Percentiles rank a stretch among this genome's conserved stretches.
Conservation (phyloP, 1,140 invertebrate species). For the Brachionus koreanus region DNA sequence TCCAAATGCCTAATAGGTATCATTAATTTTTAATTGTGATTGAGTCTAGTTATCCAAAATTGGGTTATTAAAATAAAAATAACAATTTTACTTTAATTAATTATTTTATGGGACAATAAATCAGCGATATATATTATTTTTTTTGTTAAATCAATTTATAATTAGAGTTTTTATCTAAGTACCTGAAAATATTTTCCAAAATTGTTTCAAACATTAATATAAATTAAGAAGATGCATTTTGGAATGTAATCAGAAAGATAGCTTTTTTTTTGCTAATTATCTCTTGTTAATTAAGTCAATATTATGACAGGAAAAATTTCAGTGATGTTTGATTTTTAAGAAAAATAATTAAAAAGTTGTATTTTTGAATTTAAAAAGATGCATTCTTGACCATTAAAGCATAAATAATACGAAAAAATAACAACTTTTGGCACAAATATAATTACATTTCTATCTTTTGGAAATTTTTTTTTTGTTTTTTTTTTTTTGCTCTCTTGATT, state of each 20-base stretch:
- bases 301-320: background rate
- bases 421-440: background rate
- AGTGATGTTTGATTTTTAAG: background rate
- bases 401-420: background rate
- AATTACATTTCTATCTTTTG: background rate
- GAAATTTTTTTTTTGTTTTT: background rate
- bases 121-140: background rate
- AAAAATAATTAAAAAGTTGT: background rate
- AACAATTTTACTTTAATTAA: conserved; percentile 3
- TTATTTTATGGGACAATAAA: conserved; percentile 35
- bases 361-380: background rate
- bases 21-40: conserved; percentile 31
- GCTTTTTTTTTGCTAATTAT: background rate
- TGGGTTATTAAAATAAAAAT: conserved; percentile 25
- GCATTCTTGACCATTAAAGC: background rate
- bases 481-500: too few species aligned
- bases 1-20: conserved; percentile 15
- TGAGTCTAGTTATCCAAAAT: conserved; percentile 24
- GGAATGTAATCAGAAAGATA: too few species aligned
- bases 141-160: background rate
- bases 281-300: background rate
- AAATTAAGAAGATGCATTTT: background rate
- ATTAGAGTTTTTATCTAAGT: background rate
- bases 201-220: background rate
- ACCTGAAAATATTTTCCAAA: background rate